A percentile compares a stretch with the other conserved stretches of the same genome.
Evolutionary conservation across 2,888 invertebrate species (phyloP).

Genomic region (Polyommatus iphigenia): DNA sequence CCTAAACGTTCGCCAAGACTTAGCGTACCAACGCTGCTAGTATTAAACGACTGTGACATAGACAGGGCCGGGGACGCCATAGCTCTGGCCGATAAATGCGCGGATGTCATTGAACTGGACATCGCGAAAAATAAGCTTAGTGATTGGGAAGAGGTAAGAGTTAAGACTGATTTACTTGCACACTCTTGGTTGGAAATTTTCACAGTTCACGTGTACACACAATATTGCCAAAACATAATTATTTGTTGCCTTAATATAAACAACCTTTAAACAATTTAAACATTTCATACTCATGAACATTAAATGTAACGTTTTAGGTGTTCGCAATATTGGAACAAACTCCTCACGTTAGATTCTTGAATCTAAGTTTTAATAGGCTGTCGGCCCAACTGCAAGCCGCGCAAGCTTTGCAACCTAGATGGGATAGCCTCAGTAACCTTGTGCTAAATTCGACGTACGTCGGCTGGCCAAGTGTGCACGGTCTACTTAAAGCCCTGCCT

Average conservation of each 20-base stretch:
- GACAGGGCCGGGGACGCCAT: conserved; percentile 92
- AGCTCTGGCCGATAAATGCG: conserved; percentile 89
- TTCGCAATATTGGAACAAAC: conserved; percentile 92
- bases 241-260: background rate
- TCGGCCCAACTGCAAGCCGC: conserved; percentile 84
- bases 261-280: background rate
- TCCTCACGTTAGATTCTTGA: conserved; percentile 94
- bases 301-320: conserved; percentile 75
- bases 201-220: background rate
- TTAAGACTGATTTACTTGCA: background rate
- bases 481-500: conserved; percentile 87
- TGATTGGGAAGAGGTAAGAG: conserved; percentile 91
- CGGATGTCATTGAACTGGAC: conserved; percentile 95
- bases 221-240: conserved; percentile 20
- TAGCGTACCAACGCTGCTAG: conserved; percentile 90
- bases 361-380: conserved; percentile 93
- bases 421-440: conserved; percentile 85
- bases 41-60: conserved; percentile 95
- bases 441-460: conserved; percentile 93
- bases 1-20: conserved; percentile 89
- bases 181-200: background rate
- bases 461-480: conserved; percentile 90
- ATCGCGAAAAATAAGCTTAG: conserved; percentile 94
- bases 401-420: conserved; percentile 67
- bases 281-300: no score